Base-by-base conservation (phyloP, 2,113 vertebrate genomes). In the Phaetusa simplex region DNA sequence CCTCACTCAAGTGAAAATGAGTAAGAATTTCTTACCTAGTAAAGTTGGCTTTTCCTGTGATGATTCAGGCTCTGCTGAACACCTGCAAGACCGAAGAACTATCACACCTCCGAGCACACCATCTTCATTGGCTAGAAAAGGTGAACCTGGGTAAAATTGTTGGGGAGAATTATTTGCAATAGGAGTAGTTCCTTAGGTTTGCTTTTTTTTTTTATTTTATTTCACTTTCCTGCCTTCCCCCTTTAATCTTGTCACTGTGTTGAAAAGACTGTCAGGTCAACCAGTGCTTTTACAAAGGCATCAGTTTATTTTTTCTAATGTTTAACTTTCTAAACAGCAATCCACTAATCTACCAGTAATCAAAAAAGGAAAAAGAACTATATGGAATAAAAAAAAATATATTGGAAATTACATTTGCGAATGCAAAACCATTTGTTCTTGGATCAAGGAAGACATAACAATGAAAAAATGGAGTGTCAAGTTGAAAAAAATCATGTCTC, bases 51-150 rank as follows among this genome's bases (percentile, higher is more conserved):
- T 98, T 97, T 98, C 98, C 69, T 98, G 98, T 81, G 99, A 98
- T 19, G 98, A 98, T 91, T 98, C 98, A 58, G 98, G 88, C 78
- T 99, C 99, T 94, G 97, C 74, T 82, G 98, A 98, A 98, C 99
- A 99, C 91, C 98, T 98, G 98, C 99, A 99, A 87, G 99, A 99
- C 66, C 99, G 98, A 93, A 99, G 98, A 89, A 99, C 99, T 43
- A 99, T 99, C 79, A 99, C 99, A 72, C 99, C 99, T 56, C 99
- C 99, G 2, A 99, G 98, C 26, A 99, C 99, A 32, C 99, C 99
- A 67, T 99, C 99, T 97, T 99, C 99, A 89, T 97, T 98, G 96
- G 99, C 98, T 92, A 99, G 98, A 95, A 99, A 99, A 92, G 99
- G 99, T 80, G 99, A 99, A 96, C 99, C 99, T 99, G 95, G 66